phyloP scores from a whole-genome alignment of 2,888 invertebrate species.

The Tiphia femorata region DNA sequence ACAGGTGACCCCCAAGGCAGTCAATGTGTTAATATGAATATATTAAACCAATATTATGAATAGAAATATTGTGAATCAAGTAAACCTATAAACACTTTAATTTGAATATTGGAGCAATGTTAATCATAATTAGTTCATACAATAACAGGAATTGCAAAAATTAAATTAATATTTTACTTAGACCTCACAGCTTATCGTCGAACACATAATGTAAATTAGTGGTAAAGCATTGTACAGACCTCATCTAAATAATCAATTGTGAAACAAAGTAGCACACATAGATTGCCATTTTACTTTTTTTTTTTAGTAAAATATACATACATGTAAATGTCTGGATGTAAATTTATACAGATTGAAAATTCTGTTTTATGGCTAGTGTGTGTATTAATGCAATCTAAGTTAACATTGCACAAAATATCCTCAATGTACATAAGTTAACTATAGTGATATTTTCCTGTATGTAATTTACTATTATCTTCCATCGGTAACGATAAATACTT shows the following conservation, averaged over 20 bases:
- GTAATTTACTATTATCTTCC: slow-evolving; percentile 44
- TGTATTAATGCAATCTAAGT: slow-evolving; percentile 35
- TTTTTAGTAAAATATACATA: too few relatives aligned
- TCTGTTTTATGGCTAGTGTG: slow-evolving; percentile 31
- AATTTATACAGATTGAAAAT: slow-evolving; percentile 16
- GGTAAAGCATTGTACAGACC: too few relatives aligned
- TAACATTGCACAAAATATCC: slow-evolving; percentile 57
- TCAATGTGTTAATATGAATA: too few relatives aligned
- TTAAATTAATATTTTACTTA: background rate
- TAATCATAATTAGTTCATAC: too few relatives aligned
- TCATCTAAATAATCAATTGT: background rate
- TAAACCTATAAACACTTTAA: too few relatives aligned
- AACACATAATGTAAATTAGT: background rate
- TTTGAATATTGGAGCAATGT: too few relatives aligned
- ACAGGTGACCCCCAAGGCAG: too few relatives aligned
- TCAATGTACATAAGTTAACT: slow-evolving; percentile 56
- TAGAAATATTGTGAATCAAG: too few relatives aligned
- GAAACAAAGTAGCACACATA: background rate
- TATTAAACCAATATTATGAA: too few relatives aligned
- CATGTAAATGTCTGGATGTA: slow-evolving; percentile 14
- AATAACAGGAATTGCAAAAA: too few relatives aligned
- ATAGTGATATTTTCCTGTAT: slow-evolving; percentile 53
- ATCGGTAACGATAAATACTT: slow-evolving; percentile 45
- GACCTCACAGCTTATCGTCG: background rate
- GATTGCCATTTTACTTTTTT: too few relatives aligned